phyloP scores from a whole-genome alignment of 92 coral and sea anemone species.

The Siderastrea siderea region DNA sequence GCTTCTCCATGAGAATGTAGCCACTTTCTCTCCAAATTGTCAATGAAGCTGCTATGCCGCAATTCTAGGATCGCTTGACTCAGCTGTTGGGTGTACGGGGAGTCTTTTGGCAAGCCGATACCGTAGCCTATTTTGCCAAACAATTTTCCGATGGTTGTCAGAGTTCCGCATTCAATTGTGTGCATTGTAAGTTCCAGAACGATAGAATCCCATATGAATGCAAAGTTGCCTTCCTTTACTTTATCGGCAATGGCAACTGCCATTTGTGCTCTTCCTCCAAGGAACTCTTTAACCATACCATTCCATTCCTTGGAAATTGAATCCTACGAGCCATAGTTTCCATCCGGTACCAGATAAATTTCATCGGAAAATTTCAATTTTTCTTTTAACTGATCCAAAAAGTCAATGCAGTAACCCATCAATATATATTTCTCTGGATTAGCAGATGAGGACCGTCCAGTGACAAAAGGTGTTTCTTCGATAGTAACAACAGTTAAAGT shows the following conservation, averaged over 20 bases:
- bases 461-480: conserved; percentile 80
- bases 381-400: conserved; percentile 75
- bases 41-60: conserved; percentile 78
- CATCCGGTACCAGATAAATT: conserved; percentile 80
- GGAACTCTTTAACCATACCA: conserved; percentile 88
- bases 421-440: conserved; percentile 21
- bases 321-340: conserved; percentile 79
- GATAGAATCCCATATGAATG: conserved; percentile 96
- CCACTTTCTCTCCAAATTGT: conserved; percentile 83
- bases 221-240: conserved; percentile 74
- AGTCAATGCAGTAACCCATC: conserved; percentile 87
- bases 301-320: conserved; percentile 87
- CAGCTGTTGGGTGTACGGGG: conserved; percentile 81
- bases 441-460: conserved; percentile 25
- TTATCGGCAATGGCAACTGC: conserved; percentile 80
- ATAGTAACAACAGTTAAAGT: conserved; percentile 83
- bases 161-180: conserved; percentile 68
- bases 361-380: conserved; percentile 76
- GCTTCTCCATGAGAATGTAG: conserved; percentile 73
- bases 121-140: conserved; percentile 91
- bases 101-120: conserved; percentile 85
- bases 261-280: conserved; percentile 83
- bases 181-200: conserved; percentile 76
- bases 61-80: conserved; percentile 82
- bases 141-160: conserved; percentile 77